These are phyloP conservation scores for Montifringilla adamsi DNA, from an alignment of 2,113 vertebrate species.

Conservation along the genomic window DNA sequence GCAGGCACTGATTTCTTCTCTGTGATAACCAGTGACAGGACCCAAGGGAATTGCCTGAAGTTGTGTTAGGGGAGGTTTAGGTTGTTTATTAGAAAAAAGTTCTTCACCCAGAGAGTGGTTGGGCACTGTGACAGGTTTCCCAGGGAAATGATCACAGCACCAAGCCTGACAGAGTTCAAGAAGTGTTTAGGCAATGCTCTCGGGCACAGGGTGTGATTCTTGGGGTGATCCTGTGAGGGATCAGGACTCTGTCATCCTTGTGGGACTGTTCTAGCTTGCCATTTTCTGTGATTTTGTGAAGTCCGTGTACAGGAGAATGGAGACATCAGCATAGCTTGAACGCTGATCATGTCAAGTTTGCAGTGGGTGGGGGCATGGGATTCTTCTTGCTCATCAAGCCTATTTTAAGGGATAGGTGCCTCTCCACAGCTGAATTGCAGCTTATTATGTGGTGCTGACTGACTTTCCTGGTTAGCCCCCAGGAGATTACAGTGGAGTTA, in stretches of 20 bases:
- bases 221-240: not conserved
- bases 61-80: not conserved
- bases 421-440: not conserved
- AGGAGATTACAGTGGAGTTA: not conserved
- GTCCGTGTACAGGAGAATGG: not conserved
- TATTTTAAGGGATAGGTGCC: not conserved
- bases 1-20: not conserved
- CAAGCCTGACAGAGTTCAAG: not conserved
- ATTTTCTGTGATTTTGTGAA: not conserved
- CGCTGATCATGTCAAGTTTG: not conserved
- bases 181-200: not conserved
- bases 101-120: not conserved
- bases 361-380: not conserved
- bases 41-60: not conserved
- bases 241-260: not conserved
- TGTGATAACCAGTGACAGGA: not conserved
- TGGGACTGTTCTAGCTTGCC: not conserved
- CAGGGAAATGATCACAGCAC: not conserved
- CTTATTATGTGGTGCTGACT: fast-evolving
- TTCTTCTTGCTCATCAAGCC: not conserved
- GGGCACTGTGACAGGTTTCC: too few species aligned
- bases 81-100: not conserved
- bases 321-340: not conserved
- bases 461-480: not conserved
- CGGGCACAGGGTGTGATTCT: not conserved